Base-by-base conservation (phyloP, 2,113 vertebrate species). In the Amia ocellicauda region DNA sequence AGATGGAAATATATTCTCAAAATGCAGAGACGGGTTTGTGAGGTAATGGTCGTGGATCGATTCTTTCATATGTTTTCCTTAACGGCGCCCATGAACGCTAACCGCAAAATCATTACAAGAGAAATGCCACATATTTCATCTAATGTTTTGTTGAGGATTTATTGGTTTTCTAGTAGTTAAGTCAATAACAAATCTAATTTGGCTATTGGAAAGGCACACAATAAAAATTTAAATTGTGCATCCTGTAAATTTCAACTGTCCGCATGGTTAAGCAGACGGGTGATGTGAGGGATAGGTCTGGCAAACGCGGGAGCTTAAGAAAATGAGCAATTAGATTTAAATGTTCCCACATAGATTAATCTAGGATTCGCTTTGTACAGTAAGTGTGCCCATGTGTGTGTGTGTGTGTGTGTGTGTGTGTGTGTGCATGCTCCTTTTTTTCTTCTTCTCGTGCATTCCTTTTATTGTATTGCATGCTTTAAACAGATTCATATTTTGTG, bases 21-120 rank as follows among this genome's bases (percentile, higher is more conserved):
- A n/a, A n/a, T n/a, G n/a, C n/a, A n/a, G n/a, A n/a, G n/a, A n/a
- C n/a, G n/a, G n/a, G n/a, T n/a, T n/a, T n/a, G n/a, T n/a, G n/a
- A n/a, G n/a, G n/a, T n/a, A n/a, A n/a, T n/a, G n/a, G n/a, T n/a
- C n/a, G 14, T 19, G 28, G 29, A 56, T 31, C 53, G 29, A 29
- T 29, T 7, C 26, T 56, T 56, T 28, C 23, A 24, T n/a, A 8
- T 29, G 14, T n/a, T n/a, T 56, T 31, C 3, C 53, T 56, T 29
- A 31, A n/a, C 27, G 5, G 53, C 19, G 53, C 13, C 16, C 29
- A 56, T 56, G 26, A 56, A 29, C 29, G 53, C 27, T 56, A 29
- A 31, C n/a, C 8, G 28, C 29, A 56, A 56, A 56, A 56, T 56
- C 53, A 19, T 31, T 56, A 56, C 17, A 56, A 56, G 27, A 56